Percentiles rank a stretch among this genome's conserved stretches.
phyloP scores from a whole-genome alignment of 1,140 invertebrate species.

The Solenopsis fugax region DNA sequence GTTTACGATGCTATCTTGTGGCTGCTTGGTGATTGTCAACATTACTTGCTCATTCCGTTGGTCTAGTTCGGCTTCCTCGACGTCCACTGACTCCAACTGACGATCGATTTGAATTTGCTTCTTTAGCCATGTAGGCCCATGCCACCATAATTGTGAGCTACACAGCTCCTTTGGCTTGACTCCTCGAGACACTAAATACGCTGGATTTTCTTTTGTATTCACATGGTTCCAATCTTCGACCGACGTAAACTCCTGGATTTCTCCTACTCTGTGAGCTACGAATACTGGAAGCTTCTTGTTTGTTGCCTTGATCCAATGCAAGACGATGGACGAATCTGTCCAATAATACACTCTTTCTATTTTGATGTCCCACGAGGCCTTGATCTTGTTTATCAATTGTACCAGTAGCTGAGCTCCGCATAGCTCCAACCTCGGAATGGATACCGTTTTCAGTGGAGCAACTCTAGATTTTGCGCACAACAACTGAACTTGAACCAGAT shows the following conservation, averaged over 20 bases:
- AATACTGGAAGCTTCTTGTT: not conserved
- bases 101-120: too few species aligned
- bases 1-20: too few species aligned
- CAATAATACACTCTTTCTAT: not conserved
- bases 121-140: not conserved
- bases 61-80: too few species aligned
- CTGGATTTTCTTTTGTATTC: not conserved
- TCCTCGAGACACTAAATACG: not conserved
- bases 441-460: slow-evolving; percentile 56
- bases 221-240: not conserved
- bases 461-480: too few species aligned
- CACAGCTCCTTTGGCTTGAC: not conserved
- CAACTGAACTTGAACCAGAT: too few species aligned
- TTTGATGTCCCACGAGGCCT: not conserved
- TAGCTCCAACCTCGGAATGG: slow-evolving; percentile 77
- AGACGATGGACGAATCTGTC: not conserved
- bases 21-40: too few species aligned
- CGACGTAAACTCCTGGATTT: not conserved
- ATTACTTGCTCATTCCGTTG: too few species aligned
- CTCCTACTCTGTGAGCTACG: not conserved
- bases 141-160: not conserved
- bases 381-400: not conserved
- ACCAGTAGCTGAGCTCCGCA: slow-evolving; percentile 78
- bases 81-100: too few species aligned
- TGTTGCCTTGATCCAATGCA: not conserved